Evolutionary conservation across 2,888 invertebrate genomes (phyloP), one percentile per base, ranked within the genome.

Genomic region (Drosophila cyrtoloma): DNA sequence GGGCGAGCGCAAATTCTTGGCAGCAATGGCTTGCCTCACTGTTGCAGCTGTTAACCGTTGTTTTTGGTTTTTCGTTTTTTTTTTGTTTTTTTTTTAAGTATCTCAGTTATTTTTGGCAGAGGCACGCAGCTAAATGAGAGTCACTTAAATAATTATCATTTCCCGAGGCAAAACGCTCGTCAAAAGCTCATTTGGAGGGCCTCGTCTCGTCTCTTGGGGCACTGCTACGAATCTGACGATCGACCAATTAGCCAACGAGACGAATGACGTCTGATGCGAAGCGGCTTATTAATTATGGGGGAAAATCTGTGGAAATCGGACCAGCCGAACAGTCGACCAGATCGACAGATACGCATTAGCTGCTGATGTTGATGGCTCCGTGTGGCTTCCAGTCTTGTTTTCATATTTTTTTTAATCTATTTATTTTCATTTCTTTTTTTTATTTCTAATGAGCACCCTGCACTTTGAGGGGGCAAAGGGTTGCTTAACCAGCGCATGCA

Each of bases 71-170:
- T 32, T 26, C 26, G 26, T 39, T 30, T 30, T n/a, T n/a, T 51
- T 32, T 57, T 33, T 28, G 0, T 3, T 28, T n/a, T 47, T 14
- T 19, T n/a, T 28, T 50, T 44, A 56, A 30, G 30, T 56, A 44
- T 42, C 33, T 68, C 58, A 65, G 51, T 69, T 53, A 32, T 70
- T 75, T 84, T 84, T 83, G 83, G 82, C 82, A 78, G 66, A 42
- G 67, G 66, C 52, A 35, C 30, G 30, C 33, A 30, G 53, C 72
- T 86, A 84, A 85, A 85, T 83, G 86, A 74, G 83, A 64, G 75
- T 71, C 87, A 86, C 86, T 87, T 86, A 86, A 86, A 87, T 86
- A 86, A 87, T 86, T 87, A 87, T 86, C 82, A 84, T 85, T 86
- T 86, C 85, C 87, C 86, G 83, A 77, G 77, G 77, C 83, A 79